Evolutionary conservation across 2,888 invertebrate genomes (phyloP), one percentile per base, ranked within the genome.

Genomic region (Bellardia bayeri): DNA sequence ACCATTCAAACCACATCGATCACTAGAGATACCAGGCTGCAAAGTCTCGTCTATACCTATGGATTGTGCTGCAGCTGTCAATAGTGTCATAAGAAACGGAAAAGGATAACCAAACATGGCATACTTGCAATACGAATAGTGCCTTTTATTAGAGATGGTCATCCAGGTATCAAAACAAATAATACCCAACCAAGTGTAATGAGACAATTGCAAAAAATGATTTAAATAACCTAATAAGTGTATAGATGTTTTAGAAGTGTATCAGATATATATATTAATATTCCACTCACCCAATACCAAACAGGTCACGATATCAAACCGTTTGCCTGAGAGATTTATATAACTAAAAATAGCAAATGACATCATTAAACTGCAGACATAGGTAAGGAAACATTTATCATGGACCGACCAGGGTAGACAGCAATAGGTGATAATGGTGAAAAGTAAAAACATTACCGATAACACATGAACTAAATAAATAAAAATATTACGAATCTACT

Each of bases 171-270:
- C 69, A 11, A 42, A 49, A 49, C 75, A 61, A 45, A 85, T 56
- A 69, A 85, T 85, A 23, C 69, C 80, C 75, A 85, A 23, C 85
- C 85, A 85, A 33, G 37, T 75, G 37, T 80, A 85, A 5, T 85
- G 69, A 16, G 75, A 61, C 9, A 85, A 54, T 64, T 85, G 85
- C 74, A 85, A 68, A 30, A 56, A 85, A 63, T 85, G 69, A 69
- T 74, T 80, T 11, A 81, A 13, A 58, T 80, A 85, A 2, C 63
- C 85, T 85, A 23, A 23, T 23, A 23, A 23, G 1, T 23, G 23
- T 23, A 23, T 23, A 23, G 23, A 23, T 23, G 23, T 23, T 23
- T 23, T 23, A 23, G 23, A 23, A 23, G 1, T 23, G 23, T 23
- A 23, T 23, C 23, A 23, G 23, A 0, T 11, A 58, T 11, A 3